Base-by-base conservation (phyloP, 2,888 invertebrate genomes). In the Gandaritis pyraliata region DNA sequence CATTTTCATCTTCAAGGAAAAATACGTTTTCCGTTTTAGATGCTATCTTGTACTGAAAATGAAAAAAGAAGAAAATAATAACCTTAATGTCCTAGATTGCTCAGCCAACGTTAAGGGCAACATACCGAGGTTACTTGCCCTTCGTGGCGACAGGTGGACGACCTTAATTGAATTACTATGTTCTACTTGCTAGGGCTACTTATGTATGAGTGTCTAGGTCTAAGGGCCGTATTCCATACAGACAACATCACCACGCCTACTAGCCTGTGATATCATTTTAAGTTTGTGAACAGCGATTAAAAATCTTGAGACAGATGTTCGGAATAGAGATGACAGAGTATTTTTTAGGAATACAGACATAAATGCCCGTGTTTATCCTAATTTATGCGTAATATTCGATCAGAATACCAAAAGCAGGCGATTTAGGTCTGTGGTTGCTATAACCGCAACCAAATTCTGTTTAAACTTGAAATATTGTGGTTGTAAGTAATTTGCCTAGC, bases 401-500 rank as follows among this genome's bases (percentile, higher is more conserved):
- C 3, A 47, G 39, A 38, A 50, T 36, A 8, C 0, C 16, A 23
- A 39, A 50, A 18, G 6, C 11, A 36, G 10, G 1, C n/a, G 23
- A n/a, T 46, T 30, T 15, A 48, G 48, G n/a, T 11, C 15, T 38
- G 50, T n/a, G 50, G 50, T 50, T 50, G n/a, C 23, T 23, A 0
- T 11, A 39, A 18, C 36, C 38, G 13, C 50, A n/a, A 50, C 50
- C 50, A 29, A 18, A 39, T 18, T 50, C 36, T 50, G 18, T 50
- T 38, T 38, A 13, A 47, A 30, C 3, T 46, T 46, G 46, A 46
- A 46, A 23, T 43, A 18, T 12, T 46, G 23, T 12, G 23, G 23
- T n/a, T 4, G 11, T 13, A 15, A 33, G 33, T 33, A 33, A 41
- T 41, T 33, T 33, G 33, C 8, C 33, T 33, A 33, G 10, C 8